Evolutionary conservation across 2,888 invertebrate genomes (phyloP).

Genomic region (Rotaria macrura): DNA sequence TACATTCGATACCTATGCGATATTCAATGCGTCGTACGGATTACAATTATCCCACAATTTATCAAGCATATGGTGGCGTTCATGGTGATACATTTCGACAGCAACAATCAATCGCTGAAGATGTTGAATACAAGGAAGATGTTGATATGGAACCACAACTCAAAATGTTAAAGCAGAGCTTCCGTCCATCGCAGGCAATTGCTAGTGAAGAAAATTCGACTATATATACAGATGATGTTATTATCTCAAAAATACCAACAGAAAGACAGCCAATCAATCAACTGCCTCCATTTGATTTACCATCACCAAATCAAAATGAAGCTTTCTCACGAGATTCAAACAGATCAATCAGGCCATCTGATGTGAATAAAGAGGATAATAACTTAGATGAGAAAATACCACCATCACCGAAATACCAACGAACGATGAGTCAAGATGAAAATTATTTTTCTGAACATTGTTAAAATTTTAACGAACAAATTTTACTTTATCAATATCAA

Average conservation of each 20-base stretch:
- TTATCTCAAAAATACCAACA: not conserved
- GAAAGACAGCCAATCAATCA: not conserved
- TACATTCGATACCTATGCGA: not conserved
- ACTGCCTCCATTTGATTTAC: not conserved
- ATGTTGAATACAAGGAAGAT: not conserved
- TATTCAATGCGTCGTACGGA: not conserved
- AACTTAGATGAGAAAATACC: not conserved
- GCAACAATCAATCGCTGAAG: not conserved
- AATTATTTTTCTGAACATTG: slow-evolving; percentile 14
- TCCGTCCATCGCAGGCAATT: no score
- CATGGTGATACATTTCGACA: not conserved
- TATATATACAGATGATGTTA: not conserved
- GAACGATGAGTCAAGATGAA: not conserved
- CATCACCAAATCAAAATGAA: not conserved
- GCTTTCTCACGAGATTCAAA: not conserved
- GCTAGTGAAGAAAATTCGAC: no score
- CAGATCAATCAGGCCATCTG: not conserved
- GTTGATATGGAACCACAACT: no score
- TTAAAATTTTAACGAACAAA: not conserved
- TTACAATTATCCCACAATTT: not conserved
- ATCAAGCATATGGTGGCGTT: not conserved
- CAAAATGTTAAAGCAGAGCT: no score
- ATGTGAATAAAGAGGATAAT: not conserved
- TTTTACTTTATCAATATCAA: no score
- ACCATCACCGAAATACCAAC: not conserved